Evolutionary conservation across 1,140 invertebrate genomes (phyloP).

Genomic region (Solen grandis): DNA sequence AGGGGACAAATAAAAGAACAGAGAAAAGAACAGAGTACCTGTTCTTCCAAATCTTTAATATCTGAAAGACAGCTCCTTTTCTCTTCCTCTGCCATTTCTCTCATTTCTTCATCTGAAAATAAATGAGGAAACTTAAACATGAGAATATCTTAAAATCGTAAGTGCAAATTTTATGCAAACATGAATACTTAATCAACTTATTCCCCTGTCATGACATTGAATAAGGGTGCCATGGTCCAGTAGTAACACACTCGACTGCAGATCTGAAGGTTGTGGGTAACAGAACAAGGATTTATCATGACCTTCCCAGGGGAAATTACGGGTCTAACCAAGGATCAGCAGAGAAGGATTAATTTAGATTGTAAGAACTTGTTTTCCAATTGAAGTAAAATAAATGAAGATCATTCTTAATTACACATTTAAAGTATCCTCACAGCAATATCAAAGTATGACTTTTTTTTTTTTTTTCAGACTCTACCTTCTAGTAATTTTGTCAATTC

Average conservation of each 20-base stretch:
- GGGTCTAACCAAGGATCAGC: too few relatives aligned
- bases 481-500: slow-evolving; percentile 1
- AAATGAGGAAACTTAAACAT: not conserved
- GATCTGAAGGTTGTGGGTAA: too few relatives aligned
- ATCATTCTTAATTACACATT: not conserved
- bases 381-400: too few relatives aligned
- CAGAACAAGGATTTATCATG: too few relatives aligned
- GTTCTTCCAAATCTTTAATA: slow-evolving; percentile 32
- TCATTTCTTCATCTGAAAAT: slow-evolving; percentile 38
- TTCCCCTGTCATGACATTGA: not conserved
- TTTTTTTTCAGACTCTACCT: slow-evolving; percentile 2
- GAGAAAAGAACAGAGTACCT: not conserved
- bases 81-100: slow-evolving; percentile 12
- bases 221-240: too few relatives aligned
- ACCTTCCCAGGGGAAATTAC: too few relatives aligned
- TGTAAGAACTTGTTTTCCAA: not conserved
- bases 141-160: not conserved
- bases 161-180: not conserved
- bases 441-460: not conserved
- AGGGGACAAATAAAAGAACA: not conserved
- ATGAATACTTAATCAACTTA: not conserved
- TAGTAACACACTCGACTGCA: too few relatives aligned
- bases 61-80: not conserved
- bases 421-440: not conserved
- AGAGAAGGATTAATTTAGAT: not conserved